Base-by-base conservation (phyloP, 2,797 vertebrate species). In the Cheirogaleus major region DNA sequence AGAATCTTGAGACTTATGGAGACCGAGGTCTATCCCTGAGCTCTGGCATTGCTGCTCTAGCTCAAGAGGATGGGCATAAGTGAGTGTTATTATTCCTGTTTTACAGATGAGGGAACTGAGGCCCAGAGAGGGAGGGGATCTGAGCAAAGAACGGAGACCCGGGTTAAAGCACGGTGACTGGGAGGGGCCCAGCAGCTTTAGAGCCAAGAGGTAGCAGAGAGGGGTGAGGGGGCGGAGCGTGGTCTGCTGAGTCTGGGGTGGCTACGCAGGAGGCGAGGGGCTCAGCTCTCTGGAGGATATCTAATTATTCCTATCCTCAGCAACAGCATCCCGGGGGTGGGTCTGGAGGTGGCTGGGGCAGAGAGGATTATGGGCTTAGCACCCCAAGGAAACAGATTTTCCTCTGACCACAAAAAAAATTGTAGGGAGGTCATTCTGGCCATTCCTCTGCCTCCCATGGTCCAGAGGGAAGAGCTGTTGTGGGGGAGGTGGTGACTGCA, bases 331-430 rank as follows among this genome's bases (percentile, higher is more conserved):
- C 38, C 45, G 32, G 61, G 91, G 11, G 10, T 27, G 82, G 70
- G 78, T 63, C 45, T 89, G 55, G 18, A 67, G 38, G 18, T 73
- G 41, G 25, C 69, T 45, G 55, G 50, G 57, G 55, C 43, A 20
- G 57, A 75, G 41, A 7, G 20, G n/a, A 94, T 78, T 80, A 59
- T 59, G 50, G 61, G 23, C 32, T 93, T 75, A 90, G 89, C 17
- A 89, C 65, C 48, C 23, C 27, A 72, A 91, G 50, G 69, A 90
- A 90, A 75, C 35, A 75, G 70, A 84, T 85, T 96, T 32, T 93
- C 59, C 41, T 76, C 81, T 23, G 32, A 93, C 80, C 73, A 57
- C 75, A 76, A 83, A 69, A 95, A 45, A 48, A n/a, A 45, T 11
- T 70, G 25, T 63, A 25, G 41, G 10, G 67, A 94, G 45, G 35